Evolutionary conservation across 1,140 invertebrate genomes (phyloP).

Genomic region (Cherax destructor): DNA sequence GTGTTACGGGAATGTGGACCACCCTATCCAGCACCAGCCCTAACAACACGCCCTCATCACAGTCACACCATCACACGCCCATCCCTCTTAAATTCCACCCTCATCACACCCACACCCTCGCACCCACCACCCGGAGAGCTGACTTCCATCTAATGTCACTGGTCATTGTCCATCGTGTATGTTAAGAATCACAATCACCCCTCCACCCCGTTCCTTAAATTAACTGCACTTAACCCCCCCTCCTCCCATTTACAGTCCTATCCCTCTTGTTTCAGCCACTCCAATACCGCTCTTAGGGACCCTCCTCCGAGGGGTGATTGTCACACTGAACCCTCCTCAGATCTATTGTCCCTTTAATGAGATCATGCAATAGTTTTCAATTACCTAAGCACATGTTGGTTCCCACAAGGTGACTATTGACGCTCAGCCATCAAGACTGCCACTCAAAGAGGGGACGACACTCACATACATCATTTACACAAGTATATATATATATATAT

Average conservation of each 20-base stretch:
- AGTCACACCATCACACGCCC: not conserved
- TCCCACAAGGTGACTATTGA: constrained; percentile 53
- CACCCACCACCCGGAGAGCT: not conserved
- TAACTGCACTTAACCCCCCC: constrained; percentile 31
- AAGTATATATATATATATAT: constrained; percentile 28
- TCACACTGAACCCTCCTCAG: not conserved
- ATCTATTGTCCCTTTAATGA: constrained; percentile 61
- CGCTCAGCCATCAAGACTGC: constrained; percentile 25
- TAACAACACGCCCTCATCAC: not conserved
- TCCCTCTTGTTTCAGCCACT: not conserved
- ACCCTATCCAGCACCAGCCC: too few relatives aligned
- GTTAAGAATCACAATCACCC: constrained; percentile 58
- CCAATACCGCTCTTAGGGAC: constrained; percentile 31
- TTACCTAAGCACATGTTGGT: constrained; percentile 53
- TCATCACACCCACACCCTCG: not conserved
- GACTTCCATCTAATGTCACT: constrained; percentile 56
- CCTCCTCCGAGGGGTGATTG: not conserved
- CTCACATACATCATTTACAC: constrained; percentile 47
- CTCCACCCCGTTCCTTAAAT: constrained; percentile 8
- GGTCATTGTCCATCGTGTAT: constrained; percentile 56
- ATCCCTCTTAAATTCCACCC: too few relatives aligned
- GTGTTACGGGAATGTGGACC: too few relatives aligned
- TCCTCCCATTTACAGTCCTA: constrained; percentile 2
- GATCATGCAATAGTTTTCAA: constrained; percentile 69
- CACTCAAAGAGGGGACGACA: constrained; percentile 52